Percentiles rank a stretch among this genome's conserved stretches.
These are phyloP conservation scores for Macaca nemestrina DNA, from an alignment of 2,113 vertebrate species.

Conservation along the genomic window DNA sequence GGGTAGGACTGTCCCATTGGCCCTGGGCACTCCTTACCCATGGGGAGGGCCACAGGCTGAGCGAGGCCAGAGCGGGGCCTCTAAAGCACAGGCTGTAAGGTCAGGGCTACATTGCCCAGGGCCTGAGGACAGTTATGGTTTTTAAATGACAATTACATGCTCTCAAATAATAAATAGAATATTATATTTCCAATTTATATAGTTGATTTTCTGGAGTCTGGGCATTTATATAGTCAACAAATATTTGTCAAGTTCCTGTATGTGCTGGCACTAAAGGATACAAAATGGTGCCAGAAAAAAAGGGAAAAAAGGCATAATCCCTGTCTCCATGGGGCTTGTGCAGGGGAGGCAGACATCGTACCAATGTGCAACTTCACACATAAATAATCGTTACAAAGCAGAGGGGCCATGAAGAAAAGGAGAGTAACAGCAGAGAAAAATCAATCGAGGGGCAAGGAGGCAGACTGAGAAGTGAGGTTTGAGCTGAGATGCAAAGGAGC, in stretches of 20 bases:
- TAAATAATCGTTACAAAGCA: background rate
- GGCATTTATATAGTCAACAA: constrained; percentile 20
- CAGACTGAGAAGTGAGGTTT: background rate
- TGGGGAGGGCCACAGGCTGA: background rate
- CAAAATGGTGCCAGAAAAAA: background rate
- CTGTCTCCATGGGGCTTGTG: background rate
- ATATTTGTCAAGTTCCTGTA: background rate
- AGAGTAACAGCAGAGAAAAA: background rate
- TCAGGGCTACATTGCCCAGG: background rate
- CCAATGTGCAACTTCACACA: background rate
- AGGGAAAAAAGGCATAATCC: no score
- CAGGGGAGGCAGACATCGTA: background rate
- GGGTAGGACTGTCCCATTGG: background rate
- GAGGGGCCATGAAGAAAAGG: background rate
- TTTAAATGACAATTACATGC: background rate
- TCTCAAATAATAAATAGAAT: background rate
- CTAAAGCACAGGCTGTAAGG: background rate
- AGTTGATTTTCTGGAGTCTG: constrained; percentile 9
- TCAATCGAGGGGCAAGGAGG: background rate
- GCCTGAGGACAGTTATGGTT: background rate
- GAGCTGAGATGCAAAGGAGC: background rate
- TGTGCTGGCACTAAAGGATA: background rate
- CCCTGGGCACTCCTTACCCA: no score
- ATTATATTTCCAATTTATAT: background rate
- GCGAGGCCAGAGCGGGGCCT: background rate